These are phyloP conservation scores for Channa striata DNA, from an alignment of 2,797 vertebrate species.

Conservation along the genomic window DNA sequence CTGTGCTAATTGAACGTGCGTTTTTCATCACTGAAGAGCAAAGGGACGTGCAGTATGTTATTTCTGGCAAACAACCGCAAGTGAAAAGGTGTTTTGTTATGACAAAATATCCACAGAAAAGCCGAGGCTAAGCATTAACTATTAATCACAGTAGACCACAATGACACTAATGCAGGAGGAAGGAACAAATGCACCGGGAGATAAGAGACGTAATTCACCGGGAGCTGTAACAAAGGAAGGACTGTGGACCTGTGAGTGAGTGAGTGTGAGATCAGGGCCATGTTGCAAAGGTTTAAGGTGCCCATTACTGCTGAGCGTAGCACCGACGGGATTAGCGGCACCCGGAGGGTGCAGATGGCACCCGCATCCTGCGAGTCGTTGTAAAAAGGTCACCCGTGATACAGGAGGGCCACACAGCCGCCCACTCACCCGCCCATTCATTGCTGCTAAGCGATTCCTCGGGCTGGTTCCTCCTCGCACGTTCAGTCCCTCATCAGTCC, in stretches of 20 bases:
- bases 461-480: slow-evolving; percentile 22
- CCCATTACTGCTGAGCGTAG: slow-evolving; percentile 75
- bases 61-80: slow-evolving; percentile 16
- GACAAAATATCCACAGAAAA: slow-evolving; percentile 29
- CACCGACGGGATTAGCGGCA: slow-evolving; percentile 76
- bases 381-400: slow-evolving; percentile 78
- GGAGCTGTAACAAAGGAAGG: slow-evolving; percentile 40
- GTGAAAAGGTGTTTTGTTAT: slow-evolving; percentile 14
- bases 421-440: slow-evolving; percentile 49
- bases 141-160: slow-evolving; percentile 42
- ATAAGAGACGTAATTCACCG: slow-evolving; percentile 25
- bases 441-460: slow-evolving; percentile 50
- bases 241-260: slow-evolving; percentile 11
- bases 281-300: slow-evolving; percentile 68
- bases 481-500: slow-evolving; percentile 62
- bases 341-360: slow-evolving; percentile 82
- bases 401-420: slow-evolving; percentile 54
- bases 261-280: slow-evolving; percentile 41
- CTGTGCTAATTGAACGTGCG: not conserved
- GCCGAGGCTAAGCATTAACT: slow-evolving; percentile 30
- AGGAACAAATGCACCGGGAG: slow-evolving; percentile 28
- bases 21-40: slow-evolving; percentile 2
- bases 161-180: slow-evolving; percentile 30
- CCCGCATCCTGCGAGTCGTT: slow-evolving; percentile 64
- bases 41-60: slow-evolving; percentile 2